phyloP scores from a whole-genome alignment of 2,888 invertebrate genomes.

The Chalcosyrphus nemorum region DNA sequence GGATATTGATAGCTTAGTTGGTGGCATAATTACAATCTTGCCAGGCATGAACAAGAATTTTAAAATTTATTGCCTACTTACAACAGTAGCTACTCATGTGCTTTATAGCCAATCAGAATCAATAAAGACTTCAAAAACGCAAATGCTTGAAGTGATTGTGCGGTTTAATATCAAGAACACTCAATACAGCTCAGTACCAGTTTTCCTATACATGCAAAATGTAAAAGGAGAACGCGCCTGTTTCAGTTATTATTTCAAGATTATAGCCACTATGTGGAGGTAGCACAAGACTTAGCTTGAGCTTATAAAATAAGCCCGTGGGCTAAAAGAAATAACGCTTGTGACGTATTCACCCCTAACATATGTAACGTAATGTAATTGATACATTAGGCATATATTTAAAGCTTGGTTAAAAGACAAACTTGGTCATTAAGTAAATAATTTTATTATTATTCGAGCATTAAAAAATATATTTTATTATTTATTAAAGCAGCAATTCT shows the following conservation, averaged over 20 bases:
- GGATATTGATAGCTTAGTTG: not conserved
- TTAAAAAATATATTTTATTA: not conserved
- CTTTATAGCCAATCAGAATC: not conserved
- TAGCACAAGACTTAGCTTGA: not conserved
- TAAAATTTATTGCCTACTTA: not conserved
- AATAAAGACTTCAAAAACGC: too few species aligned
- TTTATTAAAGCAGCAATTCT: not conserved
- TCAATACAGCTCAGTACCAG: not conserved
- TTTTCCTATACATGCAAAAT: not conserved
- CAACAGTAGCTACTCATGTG: not conserved
- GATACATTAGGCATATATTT: not conserved
- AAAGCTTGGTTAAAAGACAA: too few species aligned
- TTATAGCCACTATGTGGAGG: too few species aligned
- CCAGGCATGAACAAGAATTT: not conserved
- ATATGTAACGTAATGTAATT: not conserved
- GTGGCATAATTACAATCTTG: not conserved
- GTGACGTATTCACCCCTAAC: not conserved
- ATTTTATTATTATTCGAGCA: not conserved
- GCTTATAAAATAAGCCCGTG: not conserved
- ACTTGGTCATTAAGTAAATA: not conserved
- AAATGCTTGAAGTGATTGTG: too few species aligned
- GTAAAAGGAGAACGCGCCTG: not conserved
- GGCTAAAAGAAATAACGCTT: too few species aligned
- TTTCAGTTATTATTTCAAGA: not conserved
- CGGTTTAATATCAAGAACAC: too few species aligned